Percentiles rank a stretch among this genome's conserved stretches.
phyloP scores from a whole-genome alignment of 2,888 invertebrate species.

The Acanthosepion esculentum region DNA sequence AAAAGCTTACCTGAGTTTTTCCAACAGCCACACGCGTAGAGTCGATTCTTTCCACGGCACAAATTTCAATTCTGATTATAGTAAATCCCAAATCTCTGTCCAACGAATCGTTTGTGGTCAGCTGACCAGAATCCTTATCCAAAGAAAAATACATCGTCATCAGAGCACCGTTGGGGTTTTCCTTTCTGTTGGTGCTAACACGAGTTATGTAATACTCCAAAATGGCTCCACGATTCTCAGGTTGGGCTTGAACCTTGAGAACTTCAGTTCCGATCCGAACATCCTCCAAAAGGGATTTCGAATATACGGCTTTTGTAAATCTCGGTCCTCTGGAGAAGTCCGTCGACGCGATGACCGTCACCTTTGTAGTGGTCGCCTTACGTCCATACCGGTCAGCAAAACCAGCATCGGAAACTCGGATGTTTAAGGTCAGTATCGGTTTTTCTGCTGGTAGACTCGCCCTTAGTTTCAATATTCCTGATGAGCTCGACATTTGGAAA shows the following conservation, averaged over 20 bases:
- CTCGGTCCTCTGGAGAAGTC: constrained; percentile 56
- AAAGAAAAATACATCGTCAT: constrained; percentile 58
- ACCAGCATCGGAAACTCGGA: constrained; percentile 62
- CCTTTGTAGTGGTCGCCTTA: constrained; percentile 53
- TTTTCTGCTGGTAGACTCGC: constrained; percentile 53
- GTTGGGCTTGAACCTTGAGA: constrained; percentile 80
- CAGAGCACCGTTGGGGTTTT: constrained; percentile 54
- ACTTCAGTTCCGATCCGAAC: constrained; percentile 90
- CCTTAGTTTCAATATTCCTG: constrained; percentile 51
- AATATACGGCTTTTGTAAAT: constrained; percentile 75
- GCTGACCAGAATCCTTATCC: constrained; percentile 61
- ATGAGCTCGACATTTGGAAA: constrained; percentile 47
- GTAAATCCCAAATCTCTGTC: constrained; percentile 67
- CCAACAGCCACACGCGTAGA: constrained; percentile 52
- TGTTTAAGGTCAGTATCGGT: constrained; percentile 56
- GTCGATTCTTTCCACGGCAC: constrained; percentile 65
- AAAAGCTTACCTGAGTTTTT: constrained; percentile 63
- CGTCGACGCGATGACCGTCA: constrained; percentile 56
- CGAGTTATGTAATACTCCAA: constrained; percentile 92
- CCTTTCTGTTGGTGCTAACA: constrained; percentile 77
- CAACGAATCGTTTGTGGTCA: constrained; percentile 60
- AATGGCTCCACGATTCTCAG: constrained; percentile 62
- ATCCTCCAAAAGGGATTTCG: constrained; percentile 90
- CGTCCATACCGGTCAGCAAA: constrained; percentile 49
- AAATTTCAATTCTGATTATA: constrained; percentile 66